Percentiles rank a stretch among this genome's conserved stretches.
phyloP scores from a whole-genome alignment of 1,140 invertebrate genomes.

The Drosophila bipectinata region DNA sequence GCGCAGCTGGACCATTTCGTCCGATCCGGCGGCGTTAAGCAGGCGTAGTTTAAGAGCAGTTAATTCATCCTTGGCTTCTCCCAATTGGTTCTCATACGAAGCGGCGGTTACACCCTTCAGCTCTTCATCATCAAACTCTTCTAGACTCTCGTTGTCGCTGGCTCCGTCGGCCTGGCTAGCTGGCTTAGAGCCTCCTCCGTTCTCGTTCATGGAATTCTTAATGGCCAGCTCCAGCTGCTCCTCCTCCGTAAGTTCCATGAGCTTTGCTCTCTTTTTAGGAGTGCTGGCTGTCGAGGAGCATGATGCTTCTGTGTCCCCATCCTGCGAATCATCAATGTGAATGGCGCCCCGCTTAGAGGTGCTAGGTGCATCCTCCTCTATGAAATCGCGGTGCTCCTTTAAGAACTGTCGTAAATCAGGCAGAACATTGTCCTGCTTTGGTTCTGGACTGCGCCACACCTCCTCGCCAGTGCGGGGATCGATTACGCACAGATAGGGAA shows the following conservation, averaged over 20 bases:
- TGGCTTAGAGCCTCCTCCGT: constrained; percentile 28
- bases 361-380: constrained; percentile 57
- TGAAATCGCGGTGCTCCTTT: constrained; percentile 70
- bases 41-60: constrained; percentile 73
- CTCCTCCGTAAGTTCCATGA: constrained; percentile 77
- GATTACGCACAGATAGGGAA: constrained; percentile 90
- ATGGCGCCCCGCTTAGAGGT: constrained; percentile 65
- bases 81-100: constrained; percentile 73
- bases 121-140: constrained; percentile 72
- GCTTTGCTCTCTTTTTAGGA: constrained; percentile 61
- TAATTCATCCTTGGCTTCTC: constrained; percentile 54
- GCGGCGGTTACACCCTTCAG: constrained; percentile 45
- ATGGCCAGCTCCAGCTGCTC: constrained; percentile 80
- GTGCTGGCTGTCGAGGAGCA: constrained; percentile 48
- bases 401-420: constrained; percentile 68
- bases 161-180: constrained; percentile 15
- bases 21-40: constrained; percentile 62
- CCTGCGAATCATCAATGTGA: constrained; percentile 49
- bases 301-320: constrained; percentile 32
- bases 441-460: constrained; percentile 72
- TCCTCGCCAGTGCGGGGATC: constrained; percentile 91
- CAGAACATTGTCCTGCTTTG: constrained; percentile 65
- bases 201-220: constrained; percentile 81
- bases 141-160: constrained; percentile 69
- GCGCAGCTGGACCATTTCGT: constrained; percentile 77